Base-by-base conservation (phyloP, 2,797 vertebrate genomes). In the Pseudochaenichthys georgianus region DNA sequence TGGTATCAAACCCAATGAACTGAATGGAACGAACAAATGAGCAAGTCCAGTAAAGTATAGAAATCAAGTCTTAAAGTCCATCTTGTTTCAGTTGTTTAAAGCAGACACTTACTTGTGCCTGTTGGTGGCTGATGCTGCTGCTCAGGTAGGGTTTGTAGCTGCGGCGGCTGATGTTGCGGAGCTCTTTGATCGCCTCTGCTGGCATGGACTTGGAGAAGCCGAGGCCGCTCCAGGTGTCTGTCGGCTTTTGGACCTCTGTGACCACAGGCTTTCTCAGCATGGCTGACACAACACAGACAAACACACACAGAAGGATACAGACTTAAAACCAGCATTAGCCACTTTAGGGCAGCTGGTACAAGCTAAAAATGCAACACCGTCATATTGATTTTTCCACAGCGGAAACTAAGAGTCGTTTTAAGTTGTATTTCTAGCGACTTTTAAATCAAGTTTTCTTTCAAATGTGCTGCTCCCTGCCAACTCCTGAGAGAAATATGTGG, bases 171-270 rank as follows among this genome's bases (percentile, higher is more conserved):
- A 95, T 84, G 70, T 89, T 92, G 52, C 95, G 94, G 8, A 96
- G 92, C 78, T 96, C 95, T 77, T 94, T 95, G 11, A 95, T 72
- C 0, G 95, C 94, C 58, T 96, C 95, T 0, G 94, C 92, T 2
- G 95, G 95, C 95, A 96, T 96, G 5, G 95, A 96, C 79, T 96
- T 96, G 43, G 95, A 96, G 87, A 96, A 96, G 71, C 95, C 95
- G 4, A 96, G 90, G n/a, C 95, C 95, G 19, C 95, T 96, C 95
- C 95, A 96, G 0, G 94, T 95, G 89, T 96, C 95, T 4, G 95
- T 96, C 51, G 95, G 95, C 0, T 93, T 96, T 65, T 88, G 94
- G 17, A 96, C 95, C 81, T 96, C 95, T 1, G 94, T 95, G 80
- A 95, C 92, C 58, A 96, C 92, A 0, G 95, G 95, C 77, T 94